Evolutionary conservation across 2,113 vertebrate genomes (phyloP), one percentile per base, ranked within the genome.

Genomic region (Chaetura pelagica): DNA sequence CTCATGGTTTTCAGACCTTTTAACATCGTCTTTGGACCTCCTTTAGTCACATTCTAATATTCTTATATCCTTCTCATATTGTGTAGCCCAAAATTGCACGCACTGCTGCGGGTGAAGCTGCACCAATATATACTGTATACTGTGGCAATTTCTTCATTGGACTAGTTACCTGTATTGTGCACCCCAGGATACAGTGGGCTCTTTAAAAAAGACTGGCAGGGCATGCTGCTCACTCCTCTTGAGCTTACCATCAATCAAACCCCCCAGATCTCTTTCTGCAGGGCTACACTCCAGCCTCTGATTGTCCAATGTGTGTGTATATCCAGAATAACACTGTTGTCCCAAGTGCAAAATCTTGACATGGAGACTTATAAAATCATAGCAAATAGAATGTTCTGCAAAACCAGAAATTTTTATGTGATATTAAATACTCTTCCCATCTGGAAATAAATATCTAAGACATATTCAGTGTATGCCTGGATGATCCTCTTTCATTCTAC

Each of bases 241-340:
- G 52, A 73, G 13, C 10, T 85, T 22, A 52, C 16, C 9, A 12
- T 40, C n/a, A 73, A 18, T 19, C n/a, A 22, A 54, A 59, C 17
- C 5, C 13, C 22, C 15, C 29, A 40, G 10, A n/a, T 7, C 44
- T 7, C 44, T n/a, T 85, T 79, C 66, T 85, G 23, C 29, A 73
- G n/a, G 38, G 20, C 58, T 67, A 44, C 29, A 30, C 16, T 66
- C 16, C 20, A 52, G 16, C 11, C 19, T 38, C n/a, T 66, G 2
- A 0, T 52, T 27, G 19, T 5, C 7, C n/a, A 40, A 0, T 66
- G 15, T 12, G 8, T 57, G 22, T 15, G 29, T 24, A 54, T 13
- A 27, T 44, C 9, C 22, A 15, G 4, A 30, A 26, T 34, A 54
- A 23, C 11, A 13, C 22, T 1, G 2, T 30, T 1, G 2, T 30